phyloP scores from a whole-genome alignment of 1,140 invertebrate genomes.

The Hylyphantes graminicola region DNA sequence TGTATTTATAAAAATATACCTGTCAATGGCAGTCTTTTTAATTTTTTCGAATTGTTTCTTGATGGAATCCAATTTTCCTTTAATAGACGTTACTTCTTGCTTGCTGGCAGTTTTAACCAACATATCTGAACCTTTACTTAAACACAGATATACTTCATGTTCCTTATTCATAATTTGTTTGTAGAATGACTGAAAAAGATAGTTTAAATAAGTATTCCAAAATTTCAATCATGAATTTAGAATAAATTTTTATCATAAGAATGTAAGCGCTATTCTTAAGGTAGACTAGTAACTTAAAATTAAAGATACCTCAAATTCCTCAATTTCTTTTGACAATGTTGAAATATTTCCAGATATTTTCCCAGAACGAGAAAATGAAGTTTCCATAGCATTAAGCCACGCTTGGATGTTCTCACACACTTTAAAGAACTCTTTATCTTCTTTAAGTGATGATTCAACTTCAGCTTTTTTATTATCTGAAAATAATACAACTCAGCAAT shows the following conservation, averaged over 20 bases:
- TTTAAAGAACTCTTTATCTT: constrained; percentile 83
- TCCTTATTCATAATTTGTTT: constrained; percentile 88
- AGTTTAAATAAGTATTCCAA: neutral
- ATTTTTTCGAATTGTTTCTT: constrained; percentile 90
- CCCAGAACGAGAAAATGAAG: constrained; percentile 78
- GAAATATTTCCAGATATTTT: constrained; percentile 86
- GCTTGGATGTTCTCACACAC: constrained; percentile 86
- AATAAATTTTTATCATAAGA: neutral
- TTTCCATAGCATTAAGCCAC: constrained; percentile 82
- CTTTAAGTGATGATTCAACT: constrained; percentile 82
- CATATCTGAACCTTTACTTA: constrained; percentile 89
- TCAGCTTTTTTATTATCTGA: constrained; percentile 86
- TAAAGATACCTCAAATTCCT: constrained; percentile 78
- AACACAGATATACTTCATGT: constrained; percentile 92
- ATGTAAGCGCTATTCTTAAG: neutral
- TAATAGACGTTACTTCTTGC: constrained; percentile 70
- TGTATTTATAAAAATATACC: constrained; percentile 42
- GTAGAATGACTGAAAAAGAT: constrained; percentile 77
- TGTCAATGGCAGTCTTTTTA: constrained; percentile 83
- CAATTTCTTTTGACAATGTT: constrained; percentile 84
- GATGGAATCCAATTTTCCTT: constrained; percentile 84
- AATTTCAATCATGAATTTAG: neutral
- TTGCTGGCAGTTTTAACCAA: constrained; percentile 72
- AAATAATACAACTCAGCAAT: neutral
- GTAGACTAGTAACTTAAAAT: too few relatives aligned